phyloP scores from a whole-genome alignment of 2,113 vertebrate species.

The Vanacampus margaritifer region DNA sequence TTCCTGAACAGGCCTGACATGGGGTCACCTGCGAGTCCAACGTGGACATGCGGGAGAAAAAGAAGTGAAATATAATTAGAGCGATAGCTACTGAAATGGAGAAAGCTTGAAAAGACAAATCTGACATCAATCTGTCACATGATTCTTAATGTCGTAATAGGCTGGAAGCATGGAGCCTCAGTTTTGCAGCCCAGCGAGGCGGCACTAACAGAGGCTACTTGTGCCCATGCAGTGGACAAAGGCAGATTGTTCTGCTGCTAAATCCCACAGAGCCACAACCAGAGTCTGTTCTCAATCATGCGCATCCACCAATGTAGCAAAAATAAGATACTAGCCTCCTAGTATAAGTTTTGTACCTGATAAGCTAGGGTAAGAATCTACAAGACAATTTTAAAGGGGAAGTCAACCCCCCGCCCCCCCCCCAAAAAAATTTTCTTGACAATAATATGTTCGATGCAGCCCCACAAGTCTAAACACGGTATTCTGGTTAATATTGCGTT shows the following conservation, averaged over 20 bases:
- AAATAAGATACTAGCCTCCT: not conserved
- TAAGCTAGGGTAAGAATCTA: too few species aligned
- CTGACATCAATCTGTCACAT: constrained; percentile 13
- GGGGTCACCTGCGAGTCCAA: constrained; percentile 66
- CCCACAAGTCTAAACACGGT: too few species aligned
- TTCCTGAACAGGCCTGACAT: constrained; percentile 69
- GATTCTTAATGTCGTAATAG: not conserved
- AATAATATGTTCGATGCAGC: too few species aligned
- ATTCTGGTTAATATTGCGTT: too few species aligned
- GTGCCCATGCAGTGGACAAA: constrained; percentile 55
- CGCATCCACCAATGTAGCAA: constrained; percentile 19
- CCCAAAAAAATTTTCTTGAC: too few species aligned
- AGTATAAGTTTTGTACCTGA: not conserved
- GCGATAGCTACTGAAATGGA: not conserved
- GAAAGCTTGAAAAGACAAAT: not conserved
- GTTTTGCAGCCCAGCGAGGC: constrained; percentile 48
- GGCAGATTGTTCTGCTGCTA: constrained; percentile 51
- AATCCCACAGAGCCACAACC: constrained; percentile 30
- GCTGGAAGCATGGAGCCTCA: constrained; percentile 30
- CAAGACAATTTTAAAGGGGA: too few species aligned
- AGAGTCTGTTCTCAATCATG: constrained; percentile 45
- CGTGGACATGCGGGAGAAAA: not conserved
- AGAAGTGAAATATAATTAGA: not conserved
- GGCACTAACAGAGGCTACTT: constrained; percentile 62
- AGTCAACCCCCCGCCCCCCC: too few species aligned